Percentiles rank a stretch among this genome's conserved stretches.
phyloP scores from a whole-genome alignment of 1,140 invertebrate species.

The Heterodera schachtii region DNA sequence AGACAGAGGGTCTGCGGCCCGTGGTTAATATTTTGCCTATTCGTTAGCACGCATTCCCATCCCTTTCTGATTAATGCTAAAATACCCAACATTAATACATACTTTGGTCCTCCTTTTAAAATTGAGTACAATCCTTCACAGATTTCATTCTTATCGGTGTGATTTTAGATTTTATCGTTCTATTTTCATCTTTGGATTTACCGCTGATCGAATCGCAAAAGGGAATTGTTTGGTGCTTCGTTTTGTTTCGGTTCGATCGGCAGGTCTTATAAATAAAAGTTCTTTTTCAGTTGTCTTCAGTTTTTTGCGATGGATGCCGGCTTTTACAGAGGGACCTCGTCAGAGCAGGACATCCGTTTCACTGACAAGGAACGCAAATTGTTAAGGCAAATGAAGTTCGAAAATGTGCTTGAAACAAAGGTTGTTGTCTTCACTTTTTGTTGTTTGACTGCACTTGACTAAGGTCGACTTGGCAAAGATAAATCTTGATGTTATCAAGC shows the following conservation, averaged over 20 bases:
- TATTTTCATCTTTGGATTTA: background rate
- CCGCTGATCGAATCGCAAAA: background rate
- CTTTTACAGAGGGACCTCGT: conserved; percentile 81
- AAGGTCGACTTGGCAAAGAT: conserved; percentile 98
- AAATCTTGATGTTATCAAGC: conserved; percentile 94
- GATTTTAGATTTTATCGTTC: background rate
- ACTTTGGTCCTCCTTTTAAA: no score
- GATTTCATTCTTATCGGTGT: background rate
- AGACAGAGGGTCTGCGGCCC: background rate
- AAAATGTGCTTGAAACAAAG: conserved; percentile 84
- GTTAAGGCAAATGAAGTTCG: conserved; percentile 97
- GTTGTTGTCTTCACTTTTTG: conserved; percentile 69
- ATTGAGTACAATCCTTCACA: no score
- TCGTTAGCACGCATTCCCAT: no score
- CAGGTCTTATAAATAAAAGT: background rate
- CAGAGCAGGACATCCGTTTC: conserved; percentile 97
- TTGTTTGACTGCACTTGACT: conserved; percentile 27
- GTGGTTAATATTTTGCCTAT: background rate
- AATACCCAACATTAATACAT: no score
- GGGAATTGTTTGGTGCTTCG: background rate
- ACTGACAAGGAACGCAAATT: conserved; percentile 99
- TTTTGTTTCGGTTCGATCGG: background rate
- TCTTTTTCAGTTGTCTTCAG: background rate
- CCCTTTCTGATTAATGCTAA: no score
- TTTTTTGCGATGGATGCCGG: conserved; percentile 67